Conservation (phyloP, 2,888 invertebrate genomes). For the Anthophora plumipes region DNA sequence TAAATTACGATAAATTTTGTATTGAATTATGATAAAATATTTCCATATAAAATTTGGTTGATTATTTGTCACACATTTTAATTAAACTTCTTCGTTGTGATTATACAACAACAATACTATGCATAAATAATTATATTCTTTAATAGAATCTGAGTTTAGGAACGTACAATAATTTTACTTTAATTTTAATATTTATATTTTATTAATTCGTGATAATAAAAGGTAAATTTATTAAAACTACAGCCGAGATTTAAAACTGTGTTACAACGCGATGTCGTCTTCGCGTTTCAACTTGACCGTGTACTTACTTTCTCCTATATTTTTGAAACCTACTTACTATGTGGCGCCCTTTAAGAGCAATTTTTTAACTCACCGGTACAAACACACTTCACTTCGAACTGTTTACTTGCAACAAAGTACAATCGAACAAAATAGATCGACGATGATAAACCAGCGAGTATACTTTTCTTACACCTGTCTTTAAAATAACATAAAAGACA, state of each 20-base stretch:
- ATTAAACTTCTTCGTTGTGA: too few species aligned
- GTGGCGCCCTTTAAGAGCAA: neutral
- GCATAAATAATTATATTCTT: neutral
- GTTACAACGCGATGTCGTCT: neutral
- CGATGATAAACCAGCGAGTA: neutral
- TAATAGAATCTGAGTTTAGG: too few species aligned
- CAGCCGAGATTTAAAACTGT: neutral
- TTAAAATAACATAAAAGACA: too few species aligned
- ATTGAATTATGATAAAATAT: too few species aligned
- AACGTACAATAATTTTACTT: neutral
- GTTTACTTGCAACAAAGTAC: neutral
- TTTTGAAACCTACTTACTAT: constrained; percentile 17
- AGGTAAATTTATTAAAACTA: neutral
- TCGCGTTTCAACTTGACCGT: constrained; percentile 40
- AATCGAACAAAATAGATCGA: constrained; percentile 11
- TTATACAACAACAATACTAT: neutral
- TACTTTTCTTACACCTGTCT: too few species aligned
- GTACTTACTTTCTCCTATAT: constrained; percentile 47
- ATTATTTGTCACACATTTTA: too few species aligned
- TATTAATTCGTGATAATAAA: neutral
- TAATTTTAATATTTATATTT: neutral
- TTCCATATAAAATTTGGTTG: too few species aligned
- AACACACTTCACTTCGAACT: neutral
- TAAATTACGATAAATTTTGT: too few species aligned
- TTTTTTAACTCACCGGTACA: neutral